Conservation (phyloP, 2,113 vertebrate species). For the Amphilophus citrinellus region DNA sequence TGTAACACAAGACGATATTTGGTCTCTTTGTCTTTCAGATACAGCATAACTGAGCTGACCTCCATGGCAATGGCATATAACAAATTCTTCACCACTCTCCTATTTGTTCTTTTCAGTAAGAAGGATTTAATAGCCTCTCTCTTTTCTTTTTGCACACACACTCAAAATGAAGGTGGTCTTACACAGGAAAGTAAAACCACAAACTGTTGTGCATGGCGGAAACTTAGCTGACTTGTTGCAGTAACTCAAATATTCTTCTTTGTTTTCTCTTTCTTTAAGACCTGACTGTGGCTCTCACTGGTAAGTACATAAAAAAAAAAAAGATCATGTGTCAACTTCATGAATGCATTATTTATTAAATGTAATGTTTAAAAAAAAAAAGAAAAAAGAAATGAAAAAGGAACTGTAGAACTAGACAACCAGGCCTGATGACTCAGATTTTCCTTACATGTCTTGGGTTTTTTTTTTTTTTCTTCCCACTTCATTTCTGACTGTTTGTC, state of each 20-base stretch:
- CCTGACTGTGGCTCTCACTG: slow-evolving; percentile 18
- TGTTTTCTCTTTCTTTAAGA: slow-evolving; percentile 41
- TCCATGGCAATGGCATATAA: slow-evolving; percentile 43
- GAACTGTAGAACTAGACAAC: not conserved
- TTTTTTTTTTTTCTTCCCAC: slow-evolving; percentile 27
- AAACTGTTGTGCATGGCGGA: slow-evolving; percentile 17
- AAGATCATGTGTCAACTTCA: not conserved
- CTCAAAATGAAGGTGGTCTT: slow-evolving; percentile 24
- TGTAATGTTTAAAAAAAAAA: not conserved
- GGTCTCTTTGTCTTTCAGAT: slow-evolving; percentile 38
- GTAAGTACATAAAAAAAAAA: slow-evolving; percentile 31
- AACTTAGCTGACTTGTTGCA: slow-evolving; percentile 26
- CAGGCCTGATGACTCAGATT: slow-evolving; percentile 2
- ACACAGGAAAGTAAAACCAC: slow-evolving; percentile 74
- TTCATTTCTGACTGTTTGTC: not conserved
- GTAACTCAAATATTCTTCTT: not conserved
- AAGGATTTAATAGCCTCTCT: not conserved
- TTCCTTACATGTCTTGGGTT: slow-evolving; percentile 21
- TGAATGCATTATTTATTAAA: not conserved
- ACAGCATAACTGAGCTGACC: not conserved
- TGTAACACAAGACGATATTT: not conserved
- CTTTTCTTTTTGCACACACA: not conserved
- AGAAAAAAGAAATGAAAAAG: not conserved
- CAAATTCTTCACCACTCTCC: not conserved
- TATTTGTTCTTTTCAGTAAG: slow-evolving; percentile 64